These are phyloP conservation scores for Hippopotamus amphibius DNA, from an alignment of 2,113 vertebrate species.

Conservation along the genomic window DNA sequence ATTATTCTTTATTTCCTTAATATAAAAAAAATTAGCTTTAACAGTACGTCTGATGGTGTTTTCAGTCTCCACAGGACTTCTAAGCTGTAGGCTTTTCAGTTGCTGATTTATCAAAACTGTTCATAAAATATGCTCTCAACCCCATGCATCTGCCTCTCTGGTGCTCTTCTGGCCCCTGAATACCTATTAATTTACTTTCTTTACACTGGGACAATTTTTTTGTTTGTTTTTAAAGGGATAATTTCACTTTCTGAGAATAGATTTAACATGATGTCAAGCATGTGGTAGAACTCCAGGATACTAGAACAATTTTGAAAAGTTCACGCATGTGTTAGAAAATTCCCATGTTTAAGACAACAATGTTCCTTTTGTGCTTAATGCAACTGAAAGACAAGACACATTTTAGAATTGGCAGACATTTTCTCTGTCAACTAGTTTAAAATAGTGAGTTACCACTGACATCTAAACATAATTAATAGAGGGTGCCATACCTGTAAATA, in stretches of 20 bases:
- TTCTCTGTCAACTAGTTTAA: slow-evolving; percentile 35
- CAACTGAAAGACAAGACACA: background rate
- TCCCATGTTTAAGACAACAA: background rate
- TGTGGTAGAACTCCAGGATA: background rate
- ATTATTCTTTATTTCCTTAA: slow-evolving; percentile 58
- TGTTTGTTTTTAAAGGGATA: background rate
- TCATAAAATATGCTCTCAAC: background rate
- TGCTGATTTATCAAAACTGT: slow-evolving; percentile 56
- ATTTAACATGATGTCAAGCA: background rate
- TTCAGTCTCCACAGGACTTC: slow-evolving; percentile 59
- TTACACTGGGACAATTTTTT: background rate
- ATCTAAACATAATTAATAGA: slow-evolving; percentile 41
- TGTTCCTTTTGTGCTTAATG: background rate
- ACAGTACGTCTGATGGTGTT: background rate
- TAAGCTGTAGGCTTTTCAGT: slow-evolving; percentile 37
- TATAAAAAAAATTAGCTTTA: slow-evolving; percentile 75
- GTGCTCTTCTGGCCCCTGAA: background rate
- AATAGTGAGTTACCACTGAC: background rate
- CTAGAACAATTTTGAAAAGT: background rate
- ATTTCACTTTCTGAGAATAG: slow-evolving; percentile 56
- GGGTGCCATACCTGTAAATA: background rate
- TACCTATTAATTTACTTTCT: slow-evolving; percentile 29
- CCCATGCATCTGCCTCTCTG: background rate
- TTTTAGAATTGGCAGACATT: slow-evolving; percentile 26
- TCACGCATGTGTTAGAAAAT: slow-evolving; percentile 24